These are phyloP conservation scores for Caracal caracal DNA, from an alignment of 2,113 vertebrate genomes.

Conservation along the genomic window DNA sequence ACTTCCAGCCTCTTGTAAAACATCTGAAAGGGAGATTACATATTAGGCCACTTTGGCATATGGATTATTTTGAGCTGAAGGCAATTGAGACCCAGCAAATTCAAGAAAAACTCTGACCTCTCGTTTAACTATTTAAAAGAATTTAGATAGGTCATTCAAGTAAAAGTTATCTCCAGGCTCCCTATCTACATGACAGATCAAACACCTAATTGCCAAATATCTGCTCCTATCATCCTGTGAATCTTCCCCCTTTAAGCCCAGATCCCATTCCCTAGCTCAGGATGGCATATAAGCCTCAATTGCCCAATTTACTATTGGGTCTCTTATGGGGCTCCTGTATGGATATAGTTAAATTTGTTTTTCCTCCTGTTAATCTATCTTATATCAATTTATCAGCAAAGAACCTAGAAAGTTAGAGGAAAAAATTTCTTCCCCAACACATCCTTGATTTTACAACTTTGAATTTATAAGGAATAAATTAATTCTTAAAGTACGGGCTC, in stretches of 20 bases:
- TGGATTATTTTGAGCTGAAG: background rate
- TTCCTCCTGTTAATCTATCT: background rate
- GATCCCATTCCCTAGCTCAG: background rate
- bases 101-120: background rate
- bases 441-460: background rate
- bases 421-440: background rate
- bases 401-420: background rate
- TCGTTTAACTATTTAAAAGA: background rate
- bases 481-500: conserved; percentile 9
- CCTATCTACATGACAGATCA: background rate
- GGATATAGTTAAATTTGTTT: background rate
- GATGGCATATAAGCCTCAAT: background rate
- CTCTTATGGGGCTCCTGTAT: background rate
- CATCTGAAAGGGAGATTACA: background rate
- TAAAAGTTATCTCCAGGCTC: too few relatives aligned
- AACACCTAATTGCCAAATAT: background rate
- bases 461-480: background rate
- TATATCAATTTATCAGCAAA: background rate
- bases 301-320: background rate
- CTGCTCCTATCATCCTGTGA: background rate
- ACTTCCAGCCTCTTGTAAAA: background rate
- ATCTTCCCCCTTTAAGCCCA: background rate
- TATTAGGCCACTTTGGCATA: background rate
- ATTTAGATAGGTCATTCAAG: background rate
- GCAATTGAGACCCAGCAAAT: background rate